A percentile compares a stretch with the other conserved stretches of the same genome.
Evolutionary conservation across 2,113 vertebrate genomes (phyloP).

Genomic region (Pomatostomus ruficeps): DNA sequence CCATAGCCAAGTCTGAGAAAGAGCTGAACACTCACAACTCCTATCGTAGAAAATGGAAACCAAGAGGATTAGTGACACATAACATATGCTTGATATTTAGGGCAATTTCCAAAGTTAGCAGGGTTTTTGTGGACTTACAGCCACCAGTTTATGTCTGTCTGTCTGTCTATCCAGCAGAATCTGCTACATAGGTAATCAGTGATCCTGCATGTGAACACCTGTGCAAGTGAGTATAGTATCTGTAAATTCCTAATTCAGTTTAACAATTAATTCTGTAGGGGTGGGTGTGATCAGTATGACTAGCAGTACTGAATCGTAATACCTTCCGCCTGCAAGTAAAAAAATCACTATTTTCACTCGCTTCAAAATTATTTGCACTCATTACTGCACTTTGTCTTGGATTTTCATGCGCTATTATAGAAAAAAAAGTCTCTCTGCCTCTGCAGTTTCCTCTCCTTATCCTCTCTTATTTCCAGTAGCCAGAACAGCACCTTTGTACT

Average conservation of each 20-base stretch:
- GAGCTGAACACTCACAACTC: not conserved
- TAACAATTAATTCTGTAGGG: not conserved
- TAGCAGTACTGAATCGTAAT: not conserved
- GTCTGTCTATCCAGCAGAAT: not conserved
- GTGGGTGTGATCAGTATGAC: not conserved
- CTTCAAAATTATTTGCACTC: not conserved
- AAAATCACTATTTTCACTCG: not conserved
- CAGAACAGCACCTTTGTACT: not conserved
- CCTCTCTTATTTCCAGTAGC: not conserved
- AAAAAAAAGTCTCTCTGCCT: not conserved
- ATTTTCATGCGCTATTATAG: not conserved
- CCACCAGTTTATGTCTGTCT: not conserved
- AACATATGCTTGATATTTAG: not conserved
- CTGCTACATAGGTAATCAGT: not conserved
- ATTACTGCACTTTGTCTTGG: not conserved
- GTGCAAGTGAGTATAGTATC: not conserved
- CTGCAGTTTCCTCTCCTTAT: not conserved
- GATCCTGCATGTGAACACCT: not conserved
- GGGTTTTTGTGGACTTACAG: not conserved
- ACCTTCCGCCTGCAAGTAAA: not conserved
- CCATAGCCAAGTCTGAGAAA: not conserved
- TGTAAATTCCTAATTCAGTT: not conserved
- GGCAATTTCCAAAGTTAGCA: not conserved
- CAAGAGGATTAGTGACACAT: not conserved
- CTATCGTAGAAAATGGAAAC: not conserved